phyloP scores from a whole-genome alignment of 2,888 invertebrate genomes.

The Thecocarcelia acutangulata region DNA sequence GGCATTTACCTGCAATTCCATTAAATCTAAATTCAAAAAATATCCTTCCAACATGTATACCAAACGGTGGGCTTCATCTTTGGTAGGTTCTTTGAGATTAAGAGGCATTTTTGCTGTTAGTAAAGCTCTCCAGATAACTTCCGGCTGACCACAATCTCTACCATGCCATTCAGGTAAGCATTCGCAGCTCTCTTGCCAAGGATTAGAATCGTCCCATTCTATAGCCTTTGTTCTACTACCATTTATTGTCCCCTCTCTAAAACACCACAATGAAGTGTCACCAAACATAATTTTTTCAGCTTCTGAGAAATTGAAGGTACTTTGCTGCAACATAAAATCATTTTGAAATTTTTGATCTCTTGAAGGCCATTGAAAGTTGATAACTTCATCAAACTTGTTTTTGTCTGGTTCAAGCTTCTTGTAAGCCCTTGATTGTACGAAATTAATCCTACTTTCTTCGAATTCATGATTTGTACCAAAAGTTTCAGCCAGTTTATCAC shows the following conservation, averaged over 20 bases:
- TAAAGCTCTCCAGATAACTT: slow-evolving; percentile 86
- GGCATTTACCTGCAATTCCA: slow-evolving; percentile 85
- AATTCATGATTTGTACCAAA: slow-evolving; percentile 43
- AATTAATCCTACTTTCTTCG: slow-evolving; percentile 71
- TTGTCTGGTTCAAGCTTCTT: not conserved
- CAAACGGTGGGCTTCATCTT: slow-evolving; percentile 81
- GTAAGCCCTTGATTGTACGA: slow-evolving; percentile 67
- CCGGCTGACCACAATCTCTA: slow-evolving; percentile 85
- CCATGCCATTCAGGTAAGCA: slow-evolving; percentile 86
- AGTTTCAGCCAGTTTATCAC: slow-evolving; percentile 53
- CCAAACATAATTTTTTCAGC: slow-evolving; percentile 61
- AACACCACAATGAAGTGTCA: slow-evolving; percentile 75
- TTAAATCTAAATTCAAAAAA: slow-evolving; percentile 82
- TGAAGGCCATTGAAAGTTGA: slow-evolving; percentile 58
- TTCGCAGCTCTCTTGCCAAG: slow-evolving; percentile 80
- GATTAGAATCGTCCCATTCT: slow-evolving; percentile 45
- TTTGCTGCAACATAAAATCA: slow-evolving; percentile 52
- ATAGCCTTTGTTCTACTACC: slow-evolving; percentile 55
- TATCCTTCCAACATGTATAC: slow-evolving; percentile 83
- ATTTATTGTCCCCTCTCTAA: slow-evolving; percentile 75
- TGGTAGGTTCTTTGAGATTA: slow-evolving; percentile 71
- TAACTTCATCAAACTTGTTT: not conserved
- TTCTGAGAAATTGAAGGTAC: slow-evolving; percentile 34
- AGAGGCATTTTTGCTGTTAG: slow-evolving; percentile 82
- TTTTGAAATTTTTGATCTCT: slow-evolving; percentile 63